A percentile compares a stretch with the other conserved stretches of the same genome.
These are phyloP conservation scores for Thoracochromis brauschi DNA, from an alignment of 2,113 vertebrate species.

Conservation along the genomic window DNA sequence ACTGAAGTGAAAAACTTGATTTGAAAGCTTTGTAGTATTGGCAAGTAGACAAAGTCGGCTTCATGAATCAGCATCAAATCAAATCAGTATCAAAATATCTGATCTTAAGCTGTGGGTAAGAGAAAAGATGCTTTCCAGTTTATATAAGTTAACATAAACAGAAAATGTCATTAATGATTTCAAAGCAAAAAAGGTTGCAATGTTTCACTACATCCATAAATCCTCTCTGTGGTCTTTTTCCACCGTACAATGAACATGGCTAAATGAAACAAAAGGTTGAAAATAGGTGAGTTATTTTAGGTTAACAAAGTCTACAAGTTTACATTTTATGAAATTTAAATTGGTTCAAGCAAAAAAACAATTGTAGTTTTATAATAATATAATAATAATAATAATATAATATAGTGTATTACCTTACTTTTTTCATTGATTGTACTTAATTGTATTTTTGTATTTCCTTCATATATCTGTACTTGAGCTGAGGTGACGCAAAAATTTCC, in stretches of 20 bases:
- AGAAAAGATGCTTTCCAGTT: neutral
- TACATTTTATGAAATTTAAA: neutral
- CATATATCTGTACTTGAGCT: too few relatives aligned
- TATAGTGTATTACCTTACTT: too few relatives aligned
- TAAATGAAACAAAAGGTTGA: neutral
- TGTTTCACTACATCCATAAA: neutral
- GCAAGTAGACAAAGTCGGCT: fast-evolving
- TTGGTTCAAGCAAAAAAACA: neutral
- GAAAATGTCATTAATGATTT: neutral
- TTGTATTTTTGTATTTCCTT: too few relatives aligned
- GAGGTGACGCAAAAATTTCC: too few relatives aligned
- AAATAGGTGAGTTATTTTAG: neutral
- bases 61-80: neutral
- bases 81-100: neutral
- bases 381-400: too few relatives aligned
- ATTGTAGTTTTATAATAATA: too few relatives aligned
- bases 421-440: too few relatives aligned
- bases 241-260: neutral
- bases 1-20: neutral
- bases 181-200: fast-evolving
- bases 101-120: neutral
- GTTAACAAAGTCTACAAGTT: neutral
- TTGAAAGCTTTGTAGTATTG: neutral
- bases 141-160: neutral
- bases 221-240: neutral